Conservation (phyloP, 2,797 vertebrate genomes). For the Cyprinodon diabolis region DNA sequence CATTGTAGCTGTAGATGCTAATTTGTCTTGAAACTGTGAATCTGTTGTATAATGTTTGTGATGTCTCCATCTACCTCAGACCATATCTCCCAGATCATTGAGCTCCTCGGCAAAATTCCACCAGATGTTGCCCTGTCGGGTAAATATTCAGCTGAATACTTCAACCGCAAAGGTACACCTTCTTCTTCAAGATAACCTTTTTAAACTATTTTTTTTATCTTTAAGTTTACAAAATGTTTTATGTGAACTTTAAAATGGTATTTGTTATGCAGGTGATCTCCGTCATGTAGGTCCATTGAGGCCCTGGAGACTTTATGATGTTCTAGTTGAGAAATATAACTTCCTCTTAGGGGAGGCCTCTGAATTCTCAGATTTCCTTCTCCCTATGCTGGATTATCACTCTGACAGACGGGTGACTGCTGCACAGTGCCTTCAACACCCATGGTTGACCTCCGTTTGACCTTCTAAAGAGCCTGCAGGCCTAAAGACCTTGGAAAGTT, state of each 20-base stretch:
- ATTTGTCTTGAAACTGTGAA: constrained; percentile 7
- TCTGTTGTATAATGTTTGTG: constrained; percentile 3
- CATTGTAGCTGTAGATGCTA: constrained; percentile 16
- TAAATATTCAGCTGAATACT: constrained; percentile 84
- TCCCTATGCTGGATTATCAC: constrained; percentile 81
- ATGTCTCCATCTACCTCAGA: constrained; percentile 69
- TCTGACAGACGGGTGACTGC: constrained; percentile 82
- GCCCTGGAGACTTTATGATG: constrained; percentile 78
- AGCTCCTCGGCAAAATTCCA: constrained; percentile 87
- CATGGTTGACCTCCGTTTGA: constrained; percentile 76
- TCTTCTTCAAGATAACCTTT: not conserved
- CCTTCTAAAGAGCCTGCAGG: not conserved
- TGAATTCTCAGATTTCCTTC: constrained; percentile 81
- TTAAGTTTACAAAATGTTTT: not conserved
- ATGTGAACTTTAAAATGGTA: not conserved
- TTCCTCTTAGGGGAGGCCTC: constrained; percentile 74
- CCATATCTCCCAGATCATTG: constrained; percentile 85
- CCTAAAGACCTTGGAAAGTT: constrained; percentile 8
- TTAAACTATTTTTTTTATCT: not conserved
- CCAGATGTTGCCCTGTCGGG: constrained; percentile 78
- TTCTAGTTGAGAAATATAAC: constrained; percentile 83
- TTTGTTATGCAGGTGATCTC: constrained; percentile 78
- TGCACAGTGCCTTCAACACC: constrained; percentile 82
- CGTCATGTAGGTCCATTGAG: constrained; percentile 71
- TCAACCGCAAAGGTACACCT: constrained; percentile 82